Base-by-base conservation (phyloP, 2,888 invertebrate species). In the Muscina levida region DNA sequence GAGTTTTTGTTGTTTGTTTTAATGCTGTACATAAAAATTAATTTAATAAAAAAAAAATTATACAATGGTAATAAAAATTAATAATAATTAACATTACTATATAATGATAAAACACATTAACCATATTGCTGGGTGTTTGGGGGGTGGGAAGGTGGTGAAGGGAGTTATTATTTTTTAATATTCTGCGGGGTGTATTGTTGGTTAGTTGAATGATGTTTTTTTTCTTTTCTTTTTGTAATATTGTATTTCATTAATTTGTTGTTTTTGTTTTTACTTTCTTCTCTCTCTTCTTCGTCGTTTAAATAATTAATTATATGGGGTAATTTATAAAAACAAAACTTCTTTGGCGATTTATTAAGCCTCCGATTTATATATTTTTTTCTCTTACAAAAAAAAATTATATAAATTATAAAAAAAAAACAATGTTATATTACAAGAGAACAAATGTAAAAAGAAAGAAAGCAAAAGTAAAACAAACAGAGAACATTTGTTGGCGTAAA, bases 271-370 rank as follows among this genome's bases (percentile, higher is more conserved):
- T 26, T 62, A 62, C 26, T 48, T 72, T 46, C 48, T 57, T 37
- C 26, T 72, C 59, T 68, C 53, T 70, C 71, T 65, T n/a, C n/a
- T 31, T 81, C 76, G 77, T 77, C 26, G n/a, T 80, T 53, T 70
- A 37, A 71, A 77, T 81, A 75, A 81, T 59, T 83, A 81, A 72
- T 84, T 83, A 82, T 83, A 82, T 84, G 83, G 81, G 82, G 80
- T 82, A 82, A 81, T 77, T 79, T 84, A n/a, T n/a, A 84, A 85
- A 62, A 26, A 62, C 31, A 62, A 84, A 84, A 84, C 84, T 87
- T 88, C 89, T 89, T 89, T 89, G 89, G 89, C 88, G 89, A 87
- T 89, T 62, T 88, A 87, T 87, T 88, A 88, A 89, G 89, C 89
- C 89, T 89, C 89, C 89, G 89, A 89, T 88, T 87, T 86, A 87